Evolutionary conservation across 2,113 vertebrate genomes (phyloP).

Genomic region (Bubo bubo): DNA sequence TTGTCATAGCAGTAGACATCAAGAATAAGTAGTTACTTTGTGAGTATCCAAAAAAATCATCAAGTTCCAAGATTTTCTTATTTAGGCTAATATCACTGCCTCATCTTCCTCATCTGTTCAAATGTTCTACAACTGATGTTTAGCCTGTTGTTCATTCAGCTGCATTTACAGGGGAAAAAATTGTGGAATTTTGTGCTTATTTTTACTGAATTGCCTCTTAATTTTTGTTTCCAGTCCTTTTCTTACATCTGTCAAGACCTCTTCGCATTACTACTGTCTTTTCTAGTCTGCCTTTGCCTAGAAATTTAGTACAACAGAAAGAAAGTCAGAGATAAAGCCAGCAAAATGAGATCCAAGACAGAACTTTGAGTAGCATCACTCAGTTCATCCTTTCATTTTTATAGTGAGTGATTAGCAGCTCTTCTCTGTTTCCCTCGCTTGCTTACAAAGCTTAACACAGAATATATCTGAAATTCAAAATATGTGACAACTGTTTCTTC

Average conservation of each 20-base stretch:
- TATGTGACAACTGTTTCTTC: neutral
- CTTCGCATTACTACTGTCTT: neutral
- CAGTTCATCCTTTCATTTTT: neutral
- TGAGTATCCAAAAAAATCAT: neutral
- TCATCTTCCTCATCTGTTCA: neutral
- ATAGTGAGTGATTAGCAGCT: neutral
- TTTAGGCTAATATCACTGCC: neutral
- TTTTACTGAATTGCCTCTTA: neutral
- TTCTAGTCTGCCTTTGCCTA: neutral
- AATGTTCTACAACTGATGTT: neutral
- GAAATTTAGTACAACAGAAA: neutral
- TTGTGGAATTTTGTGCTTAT: neutral
- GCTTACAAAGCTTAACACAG: neutral
- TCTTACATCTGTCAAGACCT: neutral
- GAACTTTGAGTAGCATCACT: neutral
- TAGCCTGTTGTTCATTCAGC: neutral
- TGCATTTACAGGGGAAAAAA: neutral
- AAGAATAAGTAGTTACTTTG: neutral
- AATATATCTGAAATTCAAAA: neutral
- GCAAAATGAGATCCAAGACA: neutral
- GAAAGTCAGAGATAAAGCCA: neutral
- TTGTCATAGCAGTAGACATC: neutral
- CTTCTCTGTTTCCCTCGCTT: neutral
- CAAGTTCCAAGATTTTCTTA: neutral
- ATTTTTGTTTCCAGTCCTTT: neutral